Conservation (phyloP, 2,797 vertebrate genomes). For the Falco peregrinus region DNA sequence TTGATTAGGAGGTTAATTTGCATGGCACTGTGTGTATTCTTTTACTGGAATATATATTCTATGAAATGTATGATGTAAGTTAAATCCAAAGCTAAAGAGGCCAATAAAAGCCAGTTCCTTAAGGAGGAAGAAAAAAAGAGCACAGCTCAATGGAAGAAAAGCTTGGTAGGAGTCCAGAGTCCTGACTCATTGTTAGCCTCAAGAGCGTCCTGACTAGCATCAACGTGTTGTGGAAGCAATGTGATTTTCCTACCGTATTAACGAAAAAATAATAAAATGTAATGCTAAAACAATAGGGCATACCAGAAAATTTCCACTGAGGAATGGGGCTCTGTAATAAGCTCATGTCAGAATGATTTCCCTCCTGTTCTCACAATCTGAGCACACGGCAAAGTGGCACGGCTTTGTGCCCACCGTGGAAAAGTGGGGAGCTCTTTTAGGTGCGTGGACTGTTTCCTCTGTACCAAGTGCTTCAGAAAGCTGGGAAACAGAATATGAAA, state of each 20-base stretch:
- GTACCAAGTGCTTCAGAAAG: constrained; percentile 30
- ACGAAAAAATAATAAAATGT: constrained; percentile 62
- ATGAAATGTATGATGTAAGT: constrained; percentile 77
- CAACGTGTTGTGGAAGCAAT: constrained; percentile 66
- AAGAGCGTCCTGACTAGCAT: constrained; percentile 72
- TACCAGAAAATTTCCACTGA: constrained; percentile 49
- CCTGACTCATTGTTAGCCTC: constrained; percentile 75
- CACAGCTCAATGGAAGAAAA: constrained; percentile 67
- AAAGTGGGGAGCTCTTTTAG: background rate
- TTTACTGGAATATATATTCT: constrained; percentile 69
- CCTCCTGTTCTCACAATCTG: background rate
- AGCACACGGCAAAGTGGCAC: background rate
- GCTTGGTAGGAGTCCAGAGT: constrained; percentile 72
- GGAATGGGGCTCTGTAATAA: constrained; percentile 1
- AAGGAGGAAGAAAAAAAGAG: constrained; percentile 52
- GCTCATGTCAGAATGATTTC: constrained; percentile 14
- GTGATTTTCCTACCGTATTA: constrained; percentile 68
- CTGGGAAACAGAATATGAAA: constrained; percentile 54
- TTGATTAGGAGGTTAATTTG: constrained; percentile 71
- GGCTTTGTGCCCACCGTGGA: background rate
- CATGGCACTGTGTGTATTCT: constrained; percentile 55
- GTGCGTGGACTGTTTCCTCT: background rate
- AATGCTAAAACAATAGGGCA: constrained; percentile 60
- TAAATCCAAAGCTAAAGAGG: constrained; percentile 70
- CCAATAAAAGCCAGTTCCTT: constrained; percentile 75